Conservation (phyloP, 2,113 vertebrate genomes). For the Megaceryle torquata region DNA sequence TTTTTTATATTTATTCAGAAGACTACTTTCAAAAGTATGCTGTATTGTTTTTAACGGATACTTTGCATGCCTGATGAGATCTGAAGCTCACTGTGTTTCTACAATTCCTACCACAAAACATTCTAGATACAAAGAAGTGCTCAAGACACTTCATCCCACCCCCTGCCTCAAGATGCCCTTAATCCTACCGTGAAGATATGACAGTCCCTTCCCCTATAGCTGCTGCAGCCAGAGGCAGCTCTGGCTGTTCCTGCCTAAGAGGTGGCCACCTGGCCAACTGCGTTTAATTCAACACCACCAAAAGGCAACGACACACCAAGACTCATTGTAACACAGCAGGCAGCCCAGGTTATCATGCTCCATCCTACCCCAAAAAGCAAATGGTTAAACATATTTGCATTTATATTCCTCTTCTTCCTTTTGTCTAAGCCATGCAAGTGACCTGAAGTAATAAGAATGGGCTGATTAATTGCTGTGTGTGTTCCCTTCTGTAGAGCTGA, state of each 20-base stretch:
- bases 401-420: slow-evolving; percentile 9
- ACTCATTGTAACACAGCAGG: neutral
- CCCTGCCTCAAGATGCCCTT: neutral
- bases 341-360: neutral
- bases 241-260: neutral
- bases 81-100: neutral
- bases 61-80: neutral
- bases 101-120: neutral
- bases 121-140: neutral
- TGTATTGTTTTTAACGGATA: neutral
- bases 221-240: neutral
- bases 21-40: neutral
- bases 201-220: neutral
- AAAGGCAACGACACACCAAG: neutral
- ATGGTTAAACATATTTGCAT: slow-evolving; percentile 28
- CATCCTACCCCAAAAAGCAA: slow-evolving; percentile 32
- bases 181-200: neutral
- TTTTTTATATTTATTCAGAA: neutral
- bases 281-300: neutral
- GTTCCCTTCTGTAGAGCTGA: neutral
- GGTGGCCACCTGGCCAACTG: neutral
- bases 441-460: slow-evolving; percentile 27
- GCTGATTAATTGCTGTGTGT: slow-evolving; percentile 16
- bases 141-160: neutral
- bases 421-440: neutral